These are phyloP conservation scores for Hycleus cichorii DNA, from an alignment of 1,140 invertebrate species.

Conservation along the genomic window DNA sequence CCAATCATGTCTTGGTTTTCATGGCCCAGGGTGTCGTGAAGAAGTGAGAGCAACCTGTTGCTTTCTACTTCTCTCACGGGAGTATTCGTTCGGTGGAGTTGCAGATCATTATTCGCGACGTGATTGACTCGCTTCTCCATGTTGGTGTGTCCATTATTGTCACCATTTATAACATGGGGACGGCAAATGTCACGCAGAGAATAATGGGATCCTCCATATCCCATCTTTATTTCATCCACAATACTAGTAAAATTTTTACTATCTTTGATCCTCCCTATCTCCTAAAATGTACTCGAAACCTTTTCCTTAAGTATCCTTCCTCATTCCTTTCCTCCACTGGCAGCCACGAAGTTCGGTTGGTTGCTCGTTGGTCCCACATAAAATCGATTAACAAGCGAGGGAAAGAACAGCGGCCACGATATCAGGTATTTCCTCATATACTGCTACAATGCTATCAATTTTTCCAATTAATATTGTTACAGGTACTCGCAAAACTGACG, in stretches of 20 bases:
- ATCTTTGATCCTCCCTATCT: too few species aligned
- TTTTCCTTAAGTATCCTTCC: too few species aligned
- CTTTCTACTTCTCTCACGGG: slow-evolving; percentile 1
- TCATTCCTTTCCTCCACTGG: background rate
- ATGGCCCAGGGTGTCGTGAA: slow-evolving; percentile 2
- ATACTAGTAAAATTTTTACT: too few species aligned
- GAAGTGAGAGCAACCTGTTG: slow-evolving; percentile 4
- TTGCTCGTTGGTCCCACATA: background rate
- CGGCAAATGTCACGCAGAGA: slow-evolving; percentile 6
- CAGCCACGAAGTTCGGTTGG: too few species aligned
- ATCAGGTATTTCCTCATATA: too few species aligned
- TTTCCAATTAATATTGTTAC: too few species aligned
- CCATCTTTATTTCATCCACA: background rate
- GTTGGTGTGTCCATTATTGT: background rate
- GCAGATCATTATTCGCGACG: too few species aligned
- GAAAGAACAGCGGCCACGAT: too few species aligned
- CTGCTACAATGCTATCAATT: too few species aligned
- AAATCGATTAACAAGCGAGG: background rate
- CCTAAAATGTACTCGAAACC: too few species aligned
- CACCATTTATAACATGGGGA: slow-evolving; percentile 12
- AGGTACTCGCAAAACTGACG: too few species aligned
- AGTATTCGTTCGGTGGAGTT: background rate
- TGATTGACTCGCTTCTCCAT: background rate
- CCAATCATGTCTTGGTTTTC: slow-evolving; percentile 8
- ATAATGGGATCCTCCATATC: background rate